These are phyloP conservation scores for Tympanoctomys barrerae DNA, from an alignment of 2,797 vertebrate species.

Conservation along the genomic window DNA sequence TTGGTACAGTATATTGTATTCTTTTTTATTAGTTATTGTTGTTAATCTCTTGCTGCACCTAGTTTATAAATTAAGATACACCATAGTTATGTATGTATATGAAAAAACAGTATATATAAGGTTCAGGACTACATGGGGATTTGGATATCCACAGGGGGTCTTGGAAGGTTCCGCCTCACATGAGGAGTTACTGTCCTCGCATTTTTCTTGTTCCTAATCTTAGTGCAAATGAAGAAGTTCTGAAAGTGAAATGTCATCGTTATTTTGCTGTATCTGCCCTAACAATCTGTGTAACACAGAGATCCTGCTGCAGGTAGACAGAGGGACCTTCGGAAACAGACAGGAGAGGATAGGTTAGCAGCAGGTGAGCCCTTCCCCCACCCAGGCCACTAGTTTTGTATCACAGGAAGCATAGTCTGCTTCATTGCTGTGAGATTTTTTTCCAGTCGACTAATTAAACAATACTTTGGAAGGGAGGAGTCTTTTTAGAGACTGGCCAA, in stretches of 20 bases:
- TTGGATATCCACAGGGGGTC: not conserved
- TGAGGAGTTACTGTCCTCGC: not conserved
- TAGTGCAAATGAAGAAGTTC: constrained; percentile 21
- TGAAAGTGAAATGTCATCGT: constrained; percentile 27
- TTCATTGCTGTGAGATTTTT: not conserved
- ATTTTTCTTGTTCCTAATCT: constrained; percentile 13
- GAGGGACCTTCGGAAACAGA: not conserved
- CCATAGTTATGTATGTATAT: not conserved
- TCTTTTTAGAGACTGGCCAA: not conserved
- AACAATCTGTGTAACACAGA: not conserved
- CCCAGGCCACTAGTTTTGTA: not conserved
- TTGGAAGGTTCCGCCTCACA: not conserved
- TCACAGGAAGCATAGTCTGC: not conserved
- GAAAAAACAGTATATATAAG: not conserved
- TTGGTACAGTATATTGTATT: not conserved
- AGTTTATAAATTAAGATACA: not conserved
- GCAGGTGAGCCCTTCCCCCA: not conserved
- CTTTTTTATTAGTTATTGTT: not conserved
- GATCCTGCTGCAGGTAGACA: not conserved
- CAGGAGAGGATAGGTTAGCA: not conserved
- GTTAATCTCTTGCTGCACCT: not conserved
- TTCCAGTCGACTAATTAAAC: constrained; percentile 13
- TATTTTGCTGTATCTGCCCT: not conserved
- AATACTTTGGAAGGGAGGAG: not conserved
- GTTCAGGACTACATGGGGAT: not conserved